Conservation (phyloP, 2,888 invertebrate genomes). For the Idaea aversata region DNA sequence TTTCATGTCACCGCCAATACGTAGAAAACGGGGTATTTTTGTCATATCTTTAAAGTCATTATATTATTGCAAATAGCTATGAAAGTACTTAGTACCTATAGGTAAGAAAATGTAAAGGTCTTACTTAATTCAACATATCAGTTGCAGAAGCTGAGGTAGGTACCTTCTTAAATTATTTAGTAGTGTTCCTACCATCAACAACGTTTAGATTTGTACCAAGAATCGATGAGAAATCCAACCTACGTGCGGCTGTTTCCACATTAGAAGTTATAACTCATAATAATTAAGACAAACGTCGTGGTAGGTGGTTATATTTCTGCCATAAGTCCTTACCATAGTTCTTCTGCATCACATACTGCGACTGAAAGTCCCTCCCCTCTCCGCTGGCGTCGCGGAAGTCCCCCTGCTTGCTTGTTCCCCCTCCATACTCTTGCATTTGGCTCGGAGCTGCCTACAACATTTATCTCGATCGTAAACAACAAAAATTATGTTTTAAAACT, state of each 20-base stretch:
- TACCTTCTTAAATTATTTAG: too few species aligned
- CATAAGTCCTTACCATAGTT: constrained; percentile 50
- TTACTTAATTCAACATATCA: too few species aligned
- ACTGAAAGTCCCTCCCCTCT: constrained; percentile 46
- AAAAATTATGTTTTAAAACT: not conserved
- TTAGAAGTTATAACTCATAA: too few species aligned
- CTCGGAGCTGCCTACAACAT: constrained; percentile 46
- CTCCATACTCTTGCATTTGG: constrained; percentile 78
- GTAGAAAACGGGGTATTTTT: constrained; percentile 10
- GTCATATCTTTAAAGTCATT: constrained; percentile 5
- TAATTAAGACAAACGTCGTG: too few species aligned
- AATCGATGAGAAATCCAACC: too few species aligned
- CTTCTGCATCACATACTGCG: constrained; percentile 61
- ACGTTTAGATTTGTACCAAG: too few species aligned
- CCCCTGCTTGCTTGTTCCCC: constrained; percentile 60
- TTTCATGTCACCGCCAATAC: constrained; percentile 24
- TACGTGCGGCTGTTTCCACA: too few species aligned
- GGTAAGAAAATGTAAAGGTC: too few species aligned
- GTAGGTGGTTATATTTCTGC: too few species aligned
- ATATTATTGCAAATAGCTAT: too few species aligned
- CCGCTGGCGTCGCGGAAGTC: constrained; percentile 55
- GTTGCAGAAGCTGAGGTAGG: too few species aligned
- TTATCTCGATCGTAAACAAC: constrained; percentile 2
- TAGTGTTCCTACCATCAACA: not conserved
- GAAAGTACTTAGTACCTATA: too few species aligned